Base-by-base conservation (phyloP, 2,113 vertebrate genomes). In the Pluvialis apricaria region DNA sequence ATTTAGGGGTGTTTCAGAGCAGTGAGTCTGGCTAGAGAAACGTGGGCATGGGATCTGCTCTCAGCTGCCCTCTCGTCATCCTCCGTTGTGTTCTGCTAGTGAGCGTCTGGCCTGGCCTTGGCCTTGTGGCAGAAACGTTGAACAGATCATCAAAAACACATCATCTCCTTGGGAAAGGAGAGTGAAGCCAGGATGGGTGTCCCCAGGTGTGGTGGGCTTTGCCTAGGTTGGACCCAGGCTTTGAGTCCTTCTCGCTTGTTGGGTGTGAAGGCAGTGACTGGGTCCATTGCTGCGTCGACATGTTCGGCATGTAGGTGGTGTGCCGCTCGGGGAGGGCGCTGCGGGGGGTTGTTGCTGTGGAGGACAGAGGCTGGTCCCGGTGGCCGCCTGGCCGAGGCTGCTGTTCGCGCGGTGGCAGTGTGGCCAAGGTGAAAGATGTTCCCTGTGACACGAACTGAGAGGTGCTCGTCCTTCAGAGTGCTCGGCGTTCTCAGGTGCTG, bases 271-370 rank as follows among this genome's bases (percentile, higher is more conserved):
- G 28, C 47, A 6, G 6, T 20, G 66, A 2, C 24, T 8, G 60
- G 52, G 19, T 26, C 60, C 5, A 0, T 18, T 22, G 1, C 28
- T 6, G 1, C 2, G 0, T 22, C 36, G 34, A 5, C 1, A 4
- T 10, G 32, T 2, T 15, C 3, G 9, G 47, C 1, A 2, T 17
- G 31, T 2, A 1, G 26, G 72, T 10, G 8, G 38, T 12, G 55
- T 47, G 51, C 52, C 1, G 0, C 5, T 4, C 1, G 0, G 8
- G 61, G 21, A 25, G 10, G 24, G 15, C 9, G 34, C 17, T 72
- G 58, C 1, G 4, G 5, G 49, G n/a, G 42, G 6, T 7, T 7
- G 2, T 5, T 24, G 36, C 78, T 10, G 29, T 5, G 2, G 32
- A 4, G 36, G 17, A 28, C 9, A 24, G 40, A 26, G 40, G 6